phyloP scores from a whole-genome alignment of 2,888 invertebrate species.

The Pseudococcus viburni region DNA sequence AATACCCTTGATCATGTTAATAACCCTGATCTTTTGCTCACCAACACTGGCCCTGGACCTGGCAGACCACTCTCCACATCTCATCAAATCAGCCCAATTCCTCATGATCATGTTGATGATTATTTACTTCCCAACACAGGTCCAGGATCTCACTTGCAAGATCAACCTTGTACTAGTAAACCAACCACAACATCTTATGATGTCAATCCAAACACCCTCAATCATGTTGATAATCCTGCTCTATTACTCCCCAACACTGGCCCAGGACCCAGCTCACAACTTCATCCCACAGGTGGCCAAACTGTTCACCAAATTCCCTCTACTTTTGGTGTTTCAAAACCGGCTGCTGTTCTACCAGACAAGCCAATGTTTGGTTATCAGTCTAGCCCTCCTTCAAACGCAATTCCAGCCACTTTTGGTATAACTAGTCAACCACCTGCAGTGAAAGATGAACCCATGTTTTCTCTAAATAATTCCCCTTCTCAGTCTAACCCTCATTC shows the following conservation, averaged over 20 bases:
- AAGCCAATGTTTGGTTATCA: constrained; percentile 8
- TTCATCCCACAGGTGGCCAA: neutral
- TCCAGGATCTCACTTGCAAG: too few relatives aligned
- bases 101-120: neutral
- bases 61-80: too few relatives aligned
- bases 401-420: neutral
- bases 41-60: neutral
- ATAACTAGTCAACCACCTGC: neutral
- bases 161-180: too few relatives aligned
- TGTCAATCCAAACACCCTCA: neutral
- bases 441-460: constrained; percentile 1
- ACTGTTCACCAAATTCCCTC: neutral
- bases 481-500: neutral
- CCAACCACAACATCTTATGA: too few relatives aligned
- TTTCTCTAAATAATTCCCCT: neutral
- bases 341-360: neutral
- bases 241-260: neutral
- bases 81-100: neutral
- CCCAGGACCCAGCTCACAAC: neutral
- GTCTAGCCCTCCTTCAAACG: neutral
- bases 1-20: neutral
- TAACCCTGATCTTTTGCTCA: neutral
- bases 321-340: neutral
- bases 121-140: too few relatives aligned
- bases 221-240: neutral